phyloP scores from a whole-genome alignment of 2,113 vertebrate species.

The Bujurquina vittata region DNA sequence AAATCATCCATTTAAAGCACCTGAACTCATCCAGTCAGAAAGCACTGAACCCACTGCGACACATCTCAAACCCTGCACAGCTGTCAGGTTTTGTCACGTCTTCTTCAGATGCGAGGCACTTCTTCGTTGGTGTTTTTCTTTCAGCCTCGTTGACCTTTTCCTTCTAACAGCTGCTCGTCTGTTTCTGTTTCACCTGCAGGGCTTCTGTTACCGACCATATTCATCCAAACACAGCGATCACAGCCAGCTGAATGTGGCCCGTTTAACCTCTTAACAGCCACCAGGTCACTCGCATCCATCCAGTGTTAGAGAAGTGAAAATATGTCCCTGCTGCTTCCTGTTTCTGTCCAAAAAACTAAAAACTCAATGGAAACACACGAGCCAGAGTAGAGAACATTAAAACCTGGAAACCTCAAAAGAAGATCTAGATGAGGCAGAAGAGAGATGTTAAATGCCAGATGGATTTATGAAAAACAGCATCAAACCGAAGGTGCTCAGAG shows the following conservation, averaged over 20 bases:
- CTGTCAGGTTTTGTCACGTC: not conserved
- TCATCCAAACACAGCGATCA: not conserved
- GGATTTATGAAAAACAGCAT: too few species aligned
- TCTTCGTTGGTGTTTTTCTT: not conserved
- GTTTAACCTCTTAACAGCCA: not conserved
- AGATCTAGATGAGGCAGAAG: too few species aligned
- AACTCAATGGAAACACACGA: too few species aligned
- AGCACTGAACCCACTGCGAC: not conserved
- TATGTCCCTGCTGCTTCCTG: too few species aligned
- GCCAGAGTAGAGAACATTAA: too few species aligned
- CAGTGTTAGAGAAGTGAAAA: not conserved
- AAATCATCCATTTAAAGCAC: not conserved
- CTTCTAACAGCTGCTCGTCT: not conserved
- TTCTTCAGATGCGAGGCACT: not conserved
- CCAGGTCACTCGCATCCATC: not conserved
- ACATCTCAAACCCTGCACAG: not conserved
- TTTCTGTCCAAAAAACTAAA: too few species aligned
- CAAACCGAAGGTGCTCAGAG: not conserved
- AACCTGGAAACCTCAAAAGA: too few species aligned
- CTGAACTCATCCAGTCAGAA: not conserved
- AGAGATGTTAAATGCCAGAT: too few species aligned
- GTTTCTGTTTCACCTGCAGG: not conserved
- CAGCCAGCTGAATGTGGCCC: not conserved
- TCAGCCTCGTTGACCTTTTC: not conserved
- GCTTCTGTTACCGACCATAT: not conserved